Percentiles rank a stretch among this genome's conserved stretches.
These are phyloP conservation scores for Myzus persicae DNA, from an alignment of 1,140 invertebrate species.

Conservation along the genomic window DNA sequence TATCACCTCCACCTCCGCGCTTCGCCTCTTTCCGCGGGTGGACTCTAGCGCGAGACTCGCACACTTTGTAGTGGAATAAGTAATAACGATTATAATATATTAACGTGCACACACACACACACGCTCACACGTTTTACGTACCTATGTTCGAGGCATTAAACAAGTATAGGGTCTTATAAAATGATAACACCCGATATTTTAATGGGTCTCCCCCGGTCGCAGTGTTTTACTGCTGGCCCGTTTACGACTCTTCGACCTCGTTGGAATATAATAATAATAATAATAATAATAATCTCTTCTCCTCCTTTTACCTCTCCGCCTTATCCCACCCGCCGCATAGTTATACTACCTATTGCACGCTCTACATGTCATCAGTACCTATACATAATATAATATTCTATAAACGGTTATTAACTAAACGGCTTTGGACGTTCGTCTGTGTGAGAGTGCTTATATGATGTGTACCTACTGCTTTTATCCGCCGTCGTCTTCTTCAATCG, in stretches of 20 bases:
- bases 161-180: conserved; percentile 24
- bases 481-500: neutral
- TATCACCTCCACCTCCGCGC: neutral
- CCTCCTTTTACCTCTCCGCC: neutral
- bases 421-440: neutral
- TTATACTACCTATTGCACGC: neutral
- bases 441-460: neutral
- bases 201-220: conserved; percentile 5
- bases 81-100: conserved; percentile 12
- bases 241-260: conserved; percentile 37
- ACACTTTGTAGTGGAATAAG: neutral
- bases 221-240: conserved; percentile 40
- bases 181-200: conserved; percentile 42
- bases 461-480: neutral
- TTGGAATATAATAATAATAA: conserved; percentile 15
- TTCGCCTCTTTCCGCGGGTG: neutral
- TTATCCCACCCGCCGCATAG: neutral
- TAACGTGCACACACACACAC: too few species aligned
- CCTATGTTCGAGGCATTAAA: neutral
- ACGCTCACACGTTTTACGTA: neutral
- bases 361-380: neutral
- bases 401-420: conserved; percentile 32
- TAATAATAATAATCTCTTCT: conserved; percentile 27
- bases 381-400: neutral
- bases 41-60: neutral